Conservation (phyloP, 1,140 invertebrate genomes). For the Drosophila persimilis region DNA sequence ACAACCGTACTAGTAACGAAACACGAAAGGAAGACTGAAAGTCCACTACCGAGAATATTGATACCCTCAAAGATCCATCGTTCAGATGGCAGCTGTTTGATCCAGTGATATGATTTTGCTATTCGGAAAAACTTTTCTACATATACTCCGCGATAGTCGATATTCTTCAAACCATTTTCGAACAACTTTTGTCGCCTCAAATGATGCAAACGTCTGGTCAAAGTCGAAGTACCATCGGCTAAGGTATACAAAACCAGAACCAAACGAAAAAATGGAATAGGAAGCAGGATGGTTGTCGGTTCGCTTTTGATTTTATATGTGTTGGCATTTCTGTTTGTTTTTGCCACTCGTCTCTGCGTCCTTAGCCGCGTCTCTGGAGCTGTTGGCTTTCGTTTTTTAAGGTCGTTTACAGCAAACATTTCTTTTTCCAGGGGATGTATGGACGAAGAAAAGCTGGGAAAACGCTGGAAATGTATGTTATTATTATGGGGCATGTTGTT, state of each 20-base stretch:
- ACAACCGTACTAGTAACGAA: slow-evolving; percentile 41
- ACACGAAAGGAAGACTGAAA: not conserved
- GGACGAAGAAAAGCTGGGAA: not conserved
- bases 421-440: slow-evolving; percentile 23
- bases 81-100: no score
- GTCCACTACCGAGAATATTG: no score
- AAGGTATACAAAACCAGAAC: slow-evolving; percentile 17
- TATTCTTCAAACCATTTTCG: no score
- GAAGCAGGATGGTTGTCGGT: slow-evolving; percentile 2
- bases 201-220: no score
- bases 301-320: slow-evolving; percentile 66
- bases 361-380: slow-evolving; percentile 29
- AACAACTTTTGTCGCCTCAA: no score
- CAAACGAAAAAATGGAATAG: slow-evolving; percentile 6
- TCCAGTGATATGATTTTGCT: no score
- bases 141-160: no score
- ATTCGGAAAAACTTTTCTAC: no score
- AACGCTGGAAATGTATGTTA: slow-evolving; percentile 66
- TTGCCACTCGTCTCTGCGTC: slow-evolving; percentile 34
- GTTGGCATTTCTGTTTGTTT: slow-evolving; percentile 72
- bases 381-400: slow-evolving; percentile 67
- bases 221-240: no score
- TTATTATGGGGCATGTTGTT: slow-evolving; percentile 81
- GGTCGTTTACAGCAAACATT: slow-evolving; percentile 80
- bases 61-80: no score